Conservation (phyloP, 2,797 vertebrate genomes). For the Lepilemur septentrionalis region DNA sequence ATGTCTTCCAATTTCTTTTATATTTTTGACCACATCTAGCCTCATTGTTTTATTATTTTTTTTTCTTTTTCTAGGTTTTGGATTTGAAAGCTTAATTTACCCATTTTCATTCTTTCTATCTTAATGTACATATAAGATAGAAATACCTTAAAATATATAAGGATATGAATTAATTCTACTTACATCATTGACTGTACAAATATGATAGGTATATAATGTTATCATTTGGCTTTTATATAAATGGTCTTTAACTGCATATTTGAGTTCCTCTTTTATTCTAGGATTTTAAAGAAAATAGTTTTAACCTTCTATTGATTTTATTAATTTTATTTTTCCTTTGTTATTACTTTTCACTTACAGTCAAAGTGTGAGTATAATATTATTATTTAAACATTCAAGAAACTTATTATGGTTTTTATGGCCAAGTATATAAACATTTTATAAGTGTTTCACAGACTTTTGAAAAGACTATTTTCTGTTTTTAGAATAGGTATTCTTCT, state of each 20-base stretch:
- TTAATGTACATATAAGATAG: background rate
- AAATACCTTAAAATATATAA: background rate
- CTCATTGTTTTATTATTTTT: background rate
- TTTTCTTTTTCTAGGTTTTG: background rate
- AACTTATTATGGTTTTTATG: background rate
- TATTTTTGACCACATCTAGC: background rate
- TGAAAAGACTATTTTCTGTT: background rate
- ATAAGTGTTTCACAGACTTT: background rate
- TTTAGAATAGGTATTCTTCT: background rate
- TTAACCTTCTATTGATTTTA: background rate
- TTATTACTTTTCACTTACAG: background rate
- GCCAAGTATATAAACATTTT: background rate
- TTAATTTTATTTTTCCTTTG: background rate
- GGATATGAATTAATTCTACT: background rate
- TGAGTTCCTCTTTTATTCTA: background rate
- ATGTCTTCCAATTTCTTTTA: background rate
- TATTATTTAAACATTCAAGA: background rate
- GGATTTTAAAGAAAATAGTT: background rate
- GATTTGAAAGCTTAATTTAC: background rate
- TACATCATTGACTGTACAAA: background rate
- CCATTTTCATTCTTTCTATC: background rate
- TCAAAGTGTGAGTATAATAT: background rate
- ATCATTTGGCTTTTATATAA: background rate
- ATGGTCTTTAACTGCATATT: background rate
- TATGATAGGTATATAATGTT: background rate